Conservation (phyloP, 2,888 invertebrate species). For the Andricus curvator region DNA sequence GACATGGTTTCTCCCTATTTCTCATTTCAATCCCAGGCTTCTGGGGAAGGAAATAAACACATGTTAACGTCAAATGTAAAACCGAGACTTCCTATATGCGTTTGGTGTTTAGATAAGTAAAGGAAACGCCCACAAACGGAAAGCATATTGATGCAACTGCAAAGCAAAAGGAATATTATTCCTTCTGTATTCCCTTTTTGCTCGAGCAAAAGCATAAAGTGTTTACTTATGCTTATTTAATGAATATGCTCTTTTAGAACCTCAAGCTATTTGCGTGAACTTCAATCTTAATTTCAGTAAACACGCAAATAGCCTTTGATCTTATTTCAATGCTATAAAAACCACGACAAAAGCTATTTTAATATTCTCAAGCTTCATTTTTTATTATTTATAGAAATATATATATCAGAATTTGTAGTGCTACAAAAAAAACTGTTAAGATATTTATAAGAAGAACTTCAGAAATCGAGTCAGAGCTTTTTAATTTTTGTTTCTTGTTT, state of each 20-base stretch:
- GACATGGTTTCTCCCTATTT: constrained; percentile 16
- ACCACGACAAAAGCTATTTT: not conserved
- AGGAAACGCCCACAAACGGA: constrained; percentile 38
- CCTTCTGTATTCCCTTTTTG: not conserved
- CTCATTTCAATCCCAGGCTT: not conserved
- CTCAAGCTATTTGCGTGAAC: not conserved
- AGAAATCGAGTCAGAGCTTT: not conserved
- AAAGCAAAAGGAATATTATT: constrained; percentile 16
- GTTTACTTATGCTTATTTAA: constrained; percentile 12
- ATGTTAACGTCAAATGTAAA: not conserved
- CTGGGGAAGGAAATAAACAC: constrained; percentile 14
- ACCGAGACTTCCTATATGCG: constrained; percentile 1
- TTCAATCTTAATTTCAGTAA: not conserved
- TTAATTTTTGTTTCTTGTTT: not conserved
- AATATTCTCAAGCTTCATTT: not conserved
- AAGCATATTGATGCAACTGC: not conserved
- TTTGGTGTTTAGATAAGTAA: constrained; percentile 30
- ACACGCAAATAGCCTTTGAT: constrained; percentile 3
- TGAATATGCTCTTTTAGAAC: constrained; percentile 11
- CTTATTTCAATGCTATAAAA: not conserved
- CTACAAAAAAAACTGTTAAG: not conserved
- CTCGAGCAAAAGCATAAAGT: not conserved
- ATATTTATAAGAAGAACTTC: not conserved
- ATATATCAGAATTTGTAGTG: not conserved
- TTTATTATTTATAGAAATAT: not conserved